Base-by-base conservation (phyloP, 2,888 invertebrate species). In the Neoscelio sp. region DNA sequence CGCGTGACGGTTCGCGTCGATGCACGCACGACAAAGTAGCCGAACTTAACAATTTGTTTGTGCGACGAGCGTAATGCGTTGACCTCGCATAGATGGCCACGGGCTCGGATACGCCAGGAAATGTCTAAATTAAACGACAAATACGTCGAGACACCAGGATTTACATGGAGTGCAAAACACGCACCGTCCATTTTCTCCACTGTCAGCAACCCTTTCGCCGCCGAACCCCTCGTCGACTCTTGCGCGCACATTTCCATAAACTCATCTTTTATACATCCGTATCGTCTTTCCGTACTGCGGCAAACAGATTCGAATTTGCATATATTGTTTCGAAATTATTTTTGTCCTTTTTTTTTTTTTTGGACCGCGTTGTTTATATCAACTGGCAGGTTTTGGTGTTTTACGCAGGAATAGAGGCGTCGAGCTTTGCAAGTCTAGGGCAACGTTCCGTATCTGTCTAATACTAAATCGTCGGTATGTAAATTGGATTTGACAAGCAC, bases 111-210 rank as follows among this genome's bases (percentile, higher is more conserved):
- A 48, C 46, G 79, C 81, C 82, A 82, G 86, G 83, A 86, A 85
- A 86, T 86, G 87, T 87, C 87, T 87, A 86, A 88, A 88, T 87
- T 87, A 87, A 87, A 87, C 86, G 88, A 88, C 88, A 88, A 89
- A 89, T 89, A 88, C 85, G 86, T 82, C 85, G 86, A 85, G 87
- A 87, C 87, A 86, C 84, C 84, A 84, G 85, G 85, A 87, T 88
- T 89, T 87, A 88, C 87, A 86, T 85, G 85, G 83, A 82, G 85
- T 79, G 85, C 85, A 86, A 88, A 87, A 87, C 87, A 89, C 87
- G 87, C 87, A 87, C 86, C 85, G 87, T 87, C 85, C 84, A 86
- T 87, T 88, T 87, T 88, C 84, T 85, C 82, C 78, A 65, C 77
- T 78, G 79, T 79, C 81, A 76, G 71, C 68, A 78, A 78, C 73